These are phyloP conservation scores for Glyptemys insculpta DNA, from an alignment of 2,797 vertebrate species.

Conservation along the genomic window DNA sequence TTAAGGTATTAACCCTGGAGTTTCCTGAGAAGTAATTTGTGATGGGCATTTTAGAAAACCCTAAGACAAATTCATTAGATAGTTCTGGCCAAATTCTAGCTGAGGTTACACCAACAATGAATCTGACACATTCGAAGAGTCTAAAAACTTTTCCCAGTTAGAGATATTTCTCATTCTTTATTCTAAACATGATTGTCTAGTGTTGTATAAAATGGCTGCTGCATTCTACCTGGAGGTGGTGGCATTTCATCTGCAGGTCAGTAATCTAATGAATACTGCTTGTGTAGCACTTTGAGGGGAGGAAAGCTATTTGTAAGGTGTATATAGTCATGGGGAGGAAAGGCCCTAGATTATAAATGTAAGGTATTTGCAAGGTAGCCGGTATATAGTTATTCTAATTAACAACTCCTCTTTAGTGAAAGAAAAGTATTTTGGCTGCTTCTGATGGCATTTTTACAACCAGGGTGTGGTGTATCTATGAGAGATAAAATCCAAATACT, in stretches of 20 bases:
- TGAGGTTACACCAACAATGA: background rate
- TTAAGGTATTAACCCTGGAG: accelerated
- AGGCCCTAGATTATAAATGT: slow-evolving; percentile 50
- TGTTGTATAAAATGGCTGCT: background rate
- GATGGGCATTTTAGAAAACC: background rate
- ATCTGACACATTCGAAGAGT: accelerated
- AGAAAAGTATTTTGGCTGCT: slow-evolving; percentile 39
- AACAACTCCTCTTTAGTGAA: slow-evolving; percentile 54
- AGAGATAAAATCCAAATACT: slow-evolving; percentile 66
- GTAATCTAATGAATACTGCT: slow-evolving; percentile 25
- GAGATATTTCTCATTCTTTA: background rate
- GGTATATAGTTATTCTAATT: slow-evolving; percentile 38
- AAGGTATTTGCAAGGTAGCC: background rate
- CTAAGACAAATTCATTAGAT: background rate
- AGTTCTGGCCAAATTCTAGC: background rate
- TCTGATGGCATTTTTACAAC: slow-evolving; percentile 64
- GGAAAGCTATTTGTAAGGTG: slow-evolving; percentile 2
- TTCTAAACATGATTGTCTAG: background rate
- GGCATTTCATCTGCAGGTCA: slow-evolving; percentile 30
- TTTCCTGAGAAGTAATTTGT: background rate
- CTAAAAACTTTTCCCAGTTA: background rate
- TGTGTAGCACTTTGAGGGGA: background rate
- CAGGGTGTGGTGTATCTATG: slow-evolving; percentile 59
- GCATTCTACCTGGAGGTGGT: background rate
- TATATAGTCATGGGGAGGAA: slow-evolving; percentile 14